Evolutionary conservation across 2,888 invertebrate genomes (phyloP).

Genomic region (Megastigmus dorsalis): DNA sequence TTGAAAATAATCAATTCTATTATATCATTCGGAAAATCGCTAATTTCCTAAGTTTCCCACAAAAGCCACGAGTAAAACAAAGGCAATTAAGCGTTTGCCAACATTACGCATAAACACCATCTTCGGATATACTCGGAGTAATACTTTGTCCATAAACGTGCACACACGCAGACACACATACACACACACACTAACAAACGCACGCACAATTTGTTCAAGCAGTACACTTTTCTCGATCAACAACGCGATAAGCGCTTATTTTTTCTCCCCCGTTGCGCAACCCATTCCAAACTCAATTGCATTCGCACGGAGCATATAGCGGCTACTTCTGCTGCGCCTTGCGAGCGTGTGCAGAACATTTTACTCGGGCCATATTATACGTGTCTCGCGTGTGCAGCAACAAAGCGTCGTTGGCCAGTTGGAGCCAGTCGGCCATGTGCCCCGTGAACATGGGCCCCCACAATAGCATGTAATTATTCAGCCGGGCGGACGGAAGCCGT

Average conservation of each 20-base stretch:
- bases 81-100: background rate
- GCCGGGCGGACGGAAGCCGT: conserved; percentile 29
- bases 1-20: too few relatives aligned
- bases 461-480: conserved; percentile 44
- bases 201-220: background rate
- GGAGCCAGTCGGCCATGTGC: background rate
- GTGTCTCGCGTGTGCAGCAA: background rate
- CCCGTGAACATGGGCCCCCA: background rate
- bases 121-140: too few relatives aligned
- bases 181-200: too few relatives aligned
- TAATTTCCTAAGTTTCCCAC: too few relatives aligned
- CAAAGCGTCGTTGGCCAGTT: too few relatives aligned
- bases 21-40: too few relatives aligned
- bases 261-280: background rate
- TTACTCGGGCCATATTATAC: background rate
- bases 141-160: background rate
- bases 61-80: background rate
- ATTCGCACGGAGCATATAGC: background rate
- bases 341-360: too few relatives aligned
- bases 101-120: too few relatives aligned
- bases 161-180: background rate
- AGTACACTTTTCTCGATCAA: conserved; percentile 14
- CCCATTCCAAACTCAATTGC: background rate
- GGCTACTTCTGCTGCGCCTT: too few relatives aligned
- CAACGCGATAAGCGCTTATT: background rate